Base-by-base conservation (phyloP, 2,797 vertebrate species). In the Rhinogobio ventralis region DNA sequence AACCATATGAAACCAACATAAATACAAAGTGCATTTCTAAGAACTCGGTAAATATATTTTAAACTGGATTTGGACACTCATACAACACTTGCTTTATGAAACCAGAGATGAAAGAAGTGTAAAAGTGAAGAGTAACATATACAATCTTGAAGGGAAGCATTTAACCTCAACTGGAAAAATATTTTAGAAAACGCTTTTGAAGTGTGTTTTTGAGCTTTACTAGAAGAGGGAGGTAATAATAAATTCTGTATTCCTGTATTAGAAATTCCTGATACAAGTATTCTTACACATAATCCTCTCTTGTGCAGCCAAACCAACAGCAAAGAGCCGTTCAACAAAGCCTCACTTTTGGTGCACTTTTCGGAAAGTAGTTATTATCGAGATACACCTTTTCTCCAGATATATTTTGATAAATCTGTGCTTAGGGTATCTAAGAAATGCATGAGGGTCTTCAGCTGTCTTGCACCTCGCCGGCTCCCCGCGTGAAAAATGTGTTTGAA, bases 371-470 rank as follows among this genome's bases (percentile, higher is more conserved):
- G 93, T 95, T 94, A 95, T 95, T 93, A 93, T 91, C n/a, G 53
- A 90, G 89, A 93, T 85, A 81, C 92, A 91, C 87, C 82, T 69
- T 90, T 91, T 87, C 89, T 89, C 49, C 83, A 87, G 92, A 94
- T 93, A 92, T 93, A 93, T 94, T 93, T 91, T 90, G 93, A 95
- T 94, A 95, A 95, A 95, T 92, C 92, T 55, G 85, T 82, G 57
- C 92, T 94, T 92, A 91, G 91, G 90, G 90, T 93, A 92, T 93
- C 91, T 94, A 91, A 91, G 90, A 86, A 93, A 87, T 92, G 89
- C 93, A 94, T 94, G 91, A 91, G 78, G 85, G 78, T 82, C 85
- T 88, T 90, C 78, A 91, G 93, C 92, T 93, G 92, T 89, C 90
- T 89, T 90, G 79, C 90, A 79, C 53, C 60, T 68, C 46, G 13